These are phyloP conservation scores for Bergia puertoricense DNA, from an alignment of 92 coral and sea anemone species.

Conservation along the genomic window DNA sequence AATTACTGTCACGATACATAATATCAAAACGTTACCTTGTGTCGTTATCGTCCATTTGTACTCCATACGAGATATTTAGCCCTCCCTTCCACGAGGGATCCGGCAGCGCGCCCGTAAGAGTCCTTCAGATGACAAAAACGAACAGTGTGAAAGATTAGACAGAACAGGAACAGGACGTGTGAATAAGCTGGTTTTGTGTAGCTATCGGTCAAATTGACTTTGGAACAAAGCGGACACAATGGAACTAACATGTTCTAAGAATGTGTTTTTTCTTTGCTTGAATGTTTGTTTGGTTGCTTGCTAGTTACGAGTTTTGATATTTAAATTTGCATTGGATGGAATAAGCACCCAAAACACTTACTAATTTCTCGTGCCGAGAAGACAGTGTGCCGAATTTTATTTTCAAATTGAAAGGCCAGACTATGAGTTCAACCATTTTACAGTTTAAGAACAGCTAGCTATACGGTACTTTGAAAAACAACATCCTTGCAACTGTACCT, in stretches of 20 bases:
- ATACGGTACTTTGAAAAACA: neutral
- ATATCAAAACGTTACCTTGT: conserved; percentile 49
- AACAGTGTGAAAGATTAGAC: neutral
- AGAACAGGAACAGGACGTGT: neutral
- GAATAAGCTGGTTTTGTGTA: neutral
- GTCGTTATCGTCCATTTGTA: conserved; percentile 72
- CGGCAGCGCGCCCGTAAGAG: conserved; percentile 59
- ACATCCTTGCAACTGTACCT: too few species aligned
- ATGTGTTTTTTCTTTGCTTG: too few species aligned
- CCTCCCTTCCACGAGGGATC: conserved; percentile 72
- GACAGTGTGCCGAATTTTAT: too few species aligned
- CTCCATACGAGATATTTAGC: conserved; percentile 71
- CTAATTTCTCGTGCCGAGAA: neutral
- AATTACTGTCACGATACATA: neutral
- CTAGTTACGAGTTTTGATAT: too few species aligned
- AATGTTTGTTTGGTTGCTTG: too few species aligned
- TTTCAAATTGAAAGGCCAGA: neutral
- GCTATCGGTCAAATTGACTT: neutral
- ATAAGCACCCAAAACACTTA: too few species aligned
- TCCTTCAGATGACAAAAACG: conserved; percentile 45
- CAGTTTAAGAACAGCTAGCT: neutral
- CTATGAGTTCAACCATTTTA: neutral
- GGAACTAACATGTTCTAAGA: too few species aligned
- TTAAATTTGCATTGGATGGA: too few species aligned
- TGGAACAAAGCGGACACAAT: too few species aligned